Conservation (phyloP, 2,113 vertebrate species). For the Paramisgurnus dabryanus region DNA sequence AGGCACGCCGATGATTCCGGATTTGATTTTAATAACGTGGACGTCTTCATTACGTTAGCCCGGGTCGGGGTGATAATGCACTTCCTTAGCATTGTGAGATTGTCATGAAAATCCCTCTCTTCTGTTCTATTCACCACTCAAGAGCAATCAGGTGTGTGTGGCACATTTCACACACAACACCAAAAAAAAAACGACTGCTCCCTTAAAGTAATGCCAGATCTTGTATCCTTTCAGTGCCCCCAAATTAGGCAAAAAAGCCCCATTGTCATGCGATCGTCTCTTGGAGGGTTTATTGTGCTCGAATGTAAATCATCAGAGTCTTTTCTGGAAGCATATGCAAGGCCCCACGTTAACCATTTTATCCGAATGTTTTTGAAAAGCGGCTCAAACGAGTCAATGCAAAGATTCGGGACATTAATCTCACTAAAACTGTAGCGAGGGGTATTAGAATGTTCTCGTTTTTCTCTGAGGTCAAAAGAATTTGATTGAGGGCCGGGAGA, state of each 20-base stretch:
- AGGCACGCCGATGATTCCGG: conserved; percentile 85
- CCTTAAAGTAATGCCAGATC: conserved; percentile 37
- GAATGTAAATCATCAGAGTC: conserved; percentile 27
- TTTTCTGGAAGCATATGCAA: conserved; percentile 28
- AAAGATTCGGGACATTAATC: conserved; percentile 29
- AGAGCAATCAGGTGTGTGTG: conserved; percentile 81
- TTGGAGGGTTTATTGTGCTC: conserved; percentile 22
- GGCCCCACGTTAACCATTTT: neutral
- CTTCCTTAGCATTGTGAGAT: conserved; percentile 74
- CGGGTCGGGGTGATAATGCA: conserved; percentile 80
- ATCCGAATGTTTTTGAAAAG: conserved; percentile 1
- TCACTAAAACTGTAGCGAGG: conserved; percentile 42
- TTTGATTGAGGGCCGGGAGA: conserved; percentile 36
- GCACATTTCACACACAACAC: conserved; percentile 63
- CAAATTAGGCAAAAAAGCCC: conserved; percentile 39
- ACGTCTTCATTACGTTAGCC: conserved; percentile 90
- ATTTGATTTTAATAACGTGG: conserved; percentile 95
- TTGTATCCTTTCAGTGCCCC: conserved; percentile 46
- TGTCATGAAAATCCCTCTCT: conserved; percentile 71
- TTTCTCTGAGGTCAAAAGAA: conserved; percentile 72
- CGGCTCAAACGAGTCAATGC: neutral
- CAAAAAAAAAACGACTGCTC: conserved; percentile 63
- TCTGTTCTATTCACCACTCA: conserved; percentile 71
- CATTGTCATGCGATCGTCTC: conserved; percentile 26
- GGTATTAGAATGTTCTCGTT: conserved; percentile 86